phyloP scores from a whole-genome alignment of 2,113 vertebrate genomes.

The Strix uralensis region DNA sequence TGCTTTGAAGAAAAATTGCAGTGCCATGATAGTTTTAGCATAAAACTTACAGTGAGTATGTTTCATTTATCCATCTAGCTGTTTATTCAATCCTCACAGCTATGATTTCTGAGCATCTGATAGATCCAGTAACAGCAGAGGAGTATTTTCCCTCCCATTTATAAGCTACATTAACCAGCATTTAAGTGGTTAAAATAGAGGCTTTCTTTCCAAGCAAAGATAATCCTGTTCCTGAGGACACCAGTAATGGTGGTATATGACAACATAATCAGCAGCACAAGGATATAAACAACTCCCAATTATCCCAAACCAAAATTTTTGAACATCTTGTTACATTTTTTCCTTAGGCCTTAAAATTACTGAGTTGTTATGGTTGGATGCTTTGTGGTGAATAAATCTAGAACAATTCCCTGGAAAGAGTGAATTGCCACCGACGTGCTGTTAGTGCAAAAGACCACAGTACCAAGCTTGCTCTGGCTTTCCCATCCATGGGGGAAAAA shows the following conservation, averaged over 20 bases:
- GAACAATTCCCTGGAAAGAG: slow-evolving; percentile 71
- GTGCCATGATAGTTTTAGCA: not conserved
- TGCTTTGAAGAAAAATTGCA: not conserved
- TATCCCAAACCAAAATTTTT: slow-evolving; percentile 61
- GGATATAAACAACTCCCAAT: slow-evolving; percentile 61
- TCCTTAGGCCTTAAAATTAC: slow-evolving; percentile 67
- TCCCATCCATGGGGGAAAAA: not conserved
- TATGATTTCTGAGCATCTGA: not conserved
- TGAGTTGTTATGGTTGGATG: slow-evolving; percentile 65
- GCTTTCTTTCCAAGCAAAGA: slow-evolving; percentile 31
- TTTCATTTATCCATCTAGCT: not conserved
- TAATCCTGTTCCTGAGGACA: slow-evolving; percentile 13
- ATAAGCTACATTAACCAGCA: not conserved
- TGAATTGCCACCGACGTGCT: slow-evolving; percentile 11
- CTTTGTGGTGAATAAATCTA: slow-evolving; percentile 69
- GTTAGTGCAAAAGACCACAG: slow-evolving; percentile 38
- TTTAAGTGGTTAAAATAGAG: slow-evolving; percentile 50
- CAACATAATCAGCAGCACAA: slow-evolving; percentile 32
- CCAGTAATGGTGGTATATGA: slow-evolving; percentile 20
- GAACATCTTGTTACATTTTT: slow-evolving; percentile 68
- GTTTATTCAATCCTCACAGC: not conserved
- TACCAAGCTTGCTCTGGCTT: not conserved
- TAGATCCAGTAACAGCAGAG: not conserved
- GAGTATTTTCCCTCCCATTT: not conserved
- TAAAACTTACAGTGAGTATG: not conserved